Conservation (phyloP, 2,113 vertebrate genomes). For the Hymenochirus boettgeri region DNA sequence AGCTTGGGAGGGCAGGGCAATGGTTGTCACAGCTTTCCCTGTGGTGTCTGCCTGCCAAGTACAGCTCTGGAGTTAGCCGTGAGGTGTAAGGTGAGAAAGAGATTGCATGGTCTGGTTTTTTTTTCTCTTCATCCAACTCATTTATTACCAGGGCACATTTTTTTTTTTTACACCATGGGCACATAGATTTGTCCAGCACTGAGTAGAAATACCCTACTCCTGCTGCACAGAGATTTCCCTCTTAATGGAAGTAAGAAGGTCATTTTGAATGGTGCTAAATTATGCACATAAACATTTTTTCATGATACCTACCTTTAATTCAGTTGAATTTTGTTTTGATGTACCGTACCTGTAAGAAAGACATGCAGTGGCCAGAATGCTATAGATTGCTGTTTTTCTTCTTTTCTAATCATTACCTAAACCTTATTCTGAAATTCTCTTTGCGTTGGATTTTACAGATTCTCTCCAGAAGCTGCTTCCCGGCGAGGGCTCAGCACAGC, state of each 20-base stretch:
- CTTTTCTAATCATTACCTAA: constrained; percentile 47
- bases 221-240: constrained; percentile 52
- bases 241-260: constrained; percentile 58
- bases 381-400: constrained; percentile 18
- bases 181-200: constrained; percentile 51
- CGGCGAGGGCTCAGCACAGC: constrained; percentile 92
- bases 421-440: constrained; percentile 45
- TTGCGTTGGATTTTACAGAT: constrained; percentile 70
- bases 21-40: constrained; percentile 81
- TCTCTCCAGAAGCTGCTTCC: constrained; percentile 95
- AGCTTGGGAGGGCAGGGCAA: constrained; percentile 81
- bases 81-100: constrained; percentile 84
- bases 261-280: constrained; percentile 51
- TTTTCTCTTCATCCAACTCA: constrained; percentile 29
- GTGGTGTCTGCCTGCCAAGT: constrained; percentile 83
- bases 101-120: constrained; percentile 81
- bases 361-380: constrained; percentile 45
- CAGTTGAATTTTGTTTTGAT: too few species aligned
- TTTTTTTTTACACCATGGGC: constrained; percentile 64
- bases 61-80: constrained; percentile 83
- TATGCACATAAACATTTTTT: too few species aligned
- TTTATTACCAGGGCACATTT: constrained; percentile 62
- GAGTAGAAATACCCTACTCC: constrained; percentile 57
- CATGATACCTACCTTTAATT: too few species aligned
- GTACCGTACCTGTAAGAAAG: constrained; percentile 48